Evolutionary conservation across 30 jellyfish, hydroid and myxozoan species (phyloP).

Genomic region (Mastigias papua): DNA sequence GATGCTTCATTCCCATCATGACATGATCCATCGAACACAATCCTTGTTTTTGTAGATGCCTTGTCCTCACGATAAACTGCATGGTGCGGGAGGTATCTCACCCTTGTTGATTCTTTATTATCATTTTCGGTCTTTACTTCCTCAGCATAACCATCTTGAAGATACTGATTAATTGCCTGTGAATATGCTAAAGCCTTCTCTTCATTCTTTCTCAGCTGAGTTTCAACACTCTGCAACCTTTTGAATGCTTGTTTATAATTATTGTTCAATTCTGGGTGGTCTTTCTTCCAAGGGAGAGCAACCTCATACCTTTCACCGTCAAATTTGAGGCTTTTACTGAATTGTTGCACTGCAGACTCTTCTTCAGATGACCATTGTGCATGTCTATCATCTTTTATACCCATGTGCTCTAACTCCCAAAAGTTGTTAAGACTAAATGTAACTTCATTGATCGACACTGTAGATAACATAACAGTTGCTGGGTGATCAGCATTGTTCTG

Average conservation of each 20-base stretch:
- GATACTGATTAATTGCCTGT: neutral
- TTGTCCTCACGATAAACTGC: slow-evolving; percentile 10
- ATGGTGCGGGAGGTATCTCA: slow-evolving; percentile 9
- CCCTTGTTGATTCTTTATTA: neutral
- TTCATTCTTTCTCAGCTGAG: neutral
- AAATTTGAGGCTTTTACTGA: slow-evolving; percentile 12
- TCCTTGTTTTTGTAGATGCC: slow-evolving; percentile 7
- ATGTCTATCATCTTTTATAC: neutral
- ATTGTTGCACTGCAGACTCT: neutral
- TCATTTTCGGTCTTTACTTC: neutral
- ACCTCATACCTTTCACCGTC: slow-evolving; percentile 44
- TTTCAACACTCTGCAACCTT: neutral
- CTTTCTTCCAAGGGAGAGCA: slow-evolving; percentile 44
- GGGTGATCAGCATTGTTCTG: neutral
- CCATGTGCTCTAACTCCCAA: neutral
- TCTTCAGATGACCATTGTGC: neutral
- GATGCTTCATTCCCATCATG: neutral
- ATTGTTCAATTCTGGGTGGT: slow-evolving; percentile 11
- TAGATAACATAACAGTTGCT: neutral
- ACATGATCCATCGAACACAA: slow-evolving; percentile 29
- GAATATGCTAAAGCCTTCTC: neutral
- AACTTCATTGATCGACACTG: neutral
- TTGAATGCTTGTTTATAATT: neutral
- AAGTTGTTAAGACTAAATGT: neutral
- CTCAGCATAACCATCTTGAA: neutral